A percentile compares a stretch with the other conserved stretches of the same genome.
Evolutionary conservation across 2,797 vertebrate species (phyloP).

Genomic region (Hapalemur alaotrensis): DNA sequence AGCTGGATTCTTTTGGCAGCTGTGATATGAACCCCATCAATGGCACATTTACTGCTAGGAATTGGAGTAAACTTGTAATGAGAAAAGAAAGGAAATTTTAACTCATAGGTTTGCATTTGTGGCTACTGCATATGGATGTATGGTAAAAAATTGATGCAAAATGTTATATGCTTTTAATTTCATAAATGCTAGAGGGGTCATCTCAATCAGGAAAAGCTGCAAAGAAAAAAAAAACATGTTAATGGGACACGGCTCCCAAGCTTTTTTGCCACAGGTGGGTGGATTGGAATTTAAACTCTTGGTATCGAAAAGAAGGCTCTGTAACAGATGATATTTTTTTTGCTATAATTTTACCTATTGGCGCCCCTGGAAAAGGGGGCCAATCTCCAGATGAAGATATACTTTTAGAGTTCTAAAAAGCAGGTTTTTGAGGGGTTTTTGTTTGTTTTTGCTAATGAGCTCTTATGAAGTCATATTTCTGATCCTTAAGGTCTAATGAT

Average conservation of each 20-base stretch:
- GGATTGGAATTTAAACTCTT: background rate
- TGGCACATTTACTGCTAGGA: background rate
- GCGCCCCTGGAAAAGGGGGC: background rate
- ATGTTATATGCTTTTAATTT: background rate
- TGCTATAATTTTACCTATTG: background rate
- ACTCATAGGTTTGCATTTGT: slow-evolving; percentile 39
- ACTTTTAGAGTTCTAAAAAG: background rate
- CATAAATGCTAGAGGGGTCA: background rate
- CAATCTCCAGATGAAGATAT: background rate
- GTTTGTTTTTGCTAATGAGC: slow-evolving; percentile 6
- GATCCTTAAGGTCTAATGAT: background rate
- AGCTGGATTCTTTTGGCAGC: background rate
- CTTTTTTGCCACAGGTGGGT: background rate
- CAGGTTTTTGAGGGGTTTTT: background rate
- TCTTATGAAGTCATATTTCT: slow-evolving; percentile 35
- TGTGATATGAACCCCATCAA: background rate
- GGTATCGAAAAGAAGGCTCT: background rate
- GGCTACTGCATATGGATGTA: background rate
- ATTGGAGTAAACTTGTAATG: background rate
- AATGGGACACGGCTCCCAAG: background rate
- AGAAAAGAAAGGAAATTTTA: background rate
- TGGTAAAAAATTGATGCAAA: background rate
- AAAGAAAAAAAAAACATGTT: background rate
- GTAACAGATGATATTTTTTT: background rate
- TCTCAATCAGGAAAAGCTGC: background rate